Evolutionary conservation across 2,888 invertebrate genomes (phyloP), one percentile per base, ranked within the genome.

Genomic region (Pristionchus entomophagus): DNA sequence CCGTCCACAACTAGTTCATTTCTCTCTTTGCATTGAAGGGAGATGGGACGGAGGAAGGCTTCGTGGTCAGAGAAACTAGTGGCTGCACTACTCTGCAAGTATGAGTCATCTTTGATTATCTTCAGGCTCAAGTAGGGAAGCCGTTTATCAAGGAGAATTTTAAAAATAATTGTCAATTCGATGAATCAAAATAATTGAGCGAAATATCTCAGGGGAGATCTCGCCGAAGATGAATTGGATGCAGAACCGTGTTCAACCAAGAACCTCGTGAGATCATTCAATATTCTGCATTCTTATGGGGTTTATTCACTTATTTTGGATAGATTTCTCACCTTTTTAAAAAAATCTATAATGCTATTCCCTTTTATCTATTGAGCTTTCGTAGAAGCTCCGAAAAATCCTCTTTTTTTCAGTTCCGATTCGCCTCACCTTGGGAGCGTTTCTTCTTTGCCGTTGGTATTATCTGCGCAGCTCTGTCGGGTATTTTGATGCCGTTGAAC

Each of bases 401-500:
- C 8, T 51, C 29, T 29, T 17, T 19, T 51, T 51, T 26, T 56
- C 38, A 82, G 82, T 82, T 82, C 26, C 82, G 82, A 82, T 82
- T 59, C 59, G 82, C 82, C 10, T 59, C 82, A n/a, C n/a, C 19
- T 17, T 45, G 82, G n/a, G 56, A 82, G 38, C 22, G 41, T 17
- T 8, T 56, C 38, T 41, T 5, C 26, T 41, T 82, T 6, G 0
- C n/a, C 29, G 41, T 59, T n/a, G 82, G 82, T 17, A 82, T 82
- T 59, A 10, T 82, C 6, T 59, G 53, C 12, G 38, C 82, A 1
- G 59, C 59, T 0, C 59, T 82, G 12, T n/a, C 38, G 14, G 82
- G 82, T 29, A 22, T 82, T 29, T 59, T 82, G n/a, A 56, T 82
- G 53, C 82, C 82, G 10, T 6, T 82, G 3, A 82, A 59, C 41